phyloP scores from a whole-genome alignment of 2,797 vertebrate species.

The Cuniculus paca region DNA sequence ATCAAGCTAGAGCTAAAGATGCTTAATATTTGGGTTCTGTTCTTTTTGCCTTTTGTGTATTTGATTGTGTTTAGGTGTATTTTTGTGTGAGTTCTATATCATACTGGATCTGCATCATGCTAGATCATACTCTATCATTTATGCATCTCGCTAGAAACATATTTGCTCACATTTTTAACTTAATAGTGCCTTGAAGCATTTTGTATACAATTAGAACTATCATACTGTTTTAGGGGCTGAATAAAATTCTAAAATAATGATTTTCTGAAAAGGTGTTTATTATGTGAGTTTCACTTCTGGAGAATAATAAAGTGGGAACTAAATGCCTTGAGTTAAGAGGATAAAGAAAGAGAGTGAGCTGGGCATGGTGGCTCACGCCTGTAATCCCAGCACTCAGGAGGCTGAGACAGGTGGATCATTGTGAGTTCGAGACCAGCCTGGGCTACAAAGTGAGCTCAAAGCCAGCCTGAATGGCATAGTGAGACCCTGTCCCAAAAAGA shows the following conservation, averaged over 20 bases:
- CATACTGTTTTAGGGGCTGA: not conserved
- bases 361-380: no score
- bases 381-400: no score
- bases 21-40: not conserved
- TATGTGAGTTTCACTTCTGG: not conserved
- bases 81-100: not conserved
- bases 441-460: no score
- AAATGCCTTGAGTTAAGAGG: not conserved
- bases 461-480: no score
- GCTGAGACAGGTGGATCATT: no score
- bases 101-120: not conserved
- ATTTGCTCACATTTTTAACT: not conserved
- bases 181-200: not conserved
- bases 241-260: slow-evolving; percentile 5
- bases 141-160: not conserved
- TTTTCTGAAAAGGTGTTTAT: not conserved
- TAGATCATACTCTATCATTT: rapidly evolving
- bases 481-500: no score
- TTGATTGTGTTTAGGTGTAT: not conserved
- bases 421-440: no score
- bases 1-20: not conserved
- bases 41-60: not conserved
- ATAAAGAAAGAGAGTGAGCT: not conserved
- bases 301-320: not conserved
- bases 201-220: not conserved